Evolutionary conservation across 2,797 vertebrate species (phyloP).

Genomic region (Galaxias olidus): DNA sequence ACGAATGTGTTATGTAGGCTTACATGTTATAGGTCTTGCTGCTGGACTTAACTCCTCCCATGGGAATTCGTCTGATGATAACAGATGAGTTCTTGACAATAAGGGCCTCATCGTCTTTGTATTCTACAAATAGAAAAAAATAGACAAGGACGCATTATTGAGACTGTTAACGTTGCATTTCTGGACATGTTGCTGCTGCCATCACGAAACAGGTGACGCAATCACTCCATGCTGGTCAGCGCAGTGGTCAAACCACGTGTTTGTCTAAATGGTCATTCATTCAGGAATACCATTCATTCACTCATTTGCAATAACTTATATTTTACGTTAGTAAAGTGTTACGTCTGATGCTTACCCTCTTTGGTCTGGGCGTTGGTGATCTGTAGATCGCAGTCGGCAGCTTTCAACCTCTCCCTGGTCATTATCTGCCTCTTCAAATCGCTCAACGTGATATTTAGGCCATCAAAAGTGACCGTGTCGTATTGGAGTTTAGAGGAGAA

Average conservation of each 20-base stretch:
- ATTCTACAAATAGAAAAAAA: conserved; percentile 74
- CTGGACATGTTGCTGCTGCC: conserved; percentile 22
- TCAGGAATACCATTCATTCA: not conserved
- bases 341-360: conserved; percentile 80
- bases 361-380: conserved; percentile 96
- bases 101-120: conserved; percentile 83
- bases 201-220: conserved; percentile 41
- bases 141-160: not conserved
- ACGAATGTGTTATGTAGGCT: conserved; percentile 65
- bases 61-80: conserved; percentile 91
- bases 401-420: conserved; percentile 92
- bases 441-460: conserved; percentile 88
- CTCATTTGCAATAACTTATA: not conserved
- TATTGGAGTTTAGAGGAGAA: conserved; percentile 97
- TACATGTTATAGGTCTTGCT: conserved; percentile 87
- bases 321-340: not conserved
- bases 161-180: conserved; percentile 12
- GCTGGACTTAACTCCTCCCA: conserved; percentile 83
- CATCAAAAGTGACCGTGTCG: conserved; percentile 94
- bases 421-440: conserved; percentile 97
- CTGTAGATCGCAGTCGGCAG: conserved; percentile 93
- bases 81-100: conserved; percentile 95
- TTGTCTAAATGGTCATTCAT: not conserved
- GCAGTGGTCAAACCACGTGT: conserved; percentile 54
- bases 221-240: conserved; percentile 3